Evolutionary conservation across 1,140 invertebrate species (phyloP), one percentile per base, ranked within the genome.

Genomic region (Hylaeus anthracinus): DNA sequence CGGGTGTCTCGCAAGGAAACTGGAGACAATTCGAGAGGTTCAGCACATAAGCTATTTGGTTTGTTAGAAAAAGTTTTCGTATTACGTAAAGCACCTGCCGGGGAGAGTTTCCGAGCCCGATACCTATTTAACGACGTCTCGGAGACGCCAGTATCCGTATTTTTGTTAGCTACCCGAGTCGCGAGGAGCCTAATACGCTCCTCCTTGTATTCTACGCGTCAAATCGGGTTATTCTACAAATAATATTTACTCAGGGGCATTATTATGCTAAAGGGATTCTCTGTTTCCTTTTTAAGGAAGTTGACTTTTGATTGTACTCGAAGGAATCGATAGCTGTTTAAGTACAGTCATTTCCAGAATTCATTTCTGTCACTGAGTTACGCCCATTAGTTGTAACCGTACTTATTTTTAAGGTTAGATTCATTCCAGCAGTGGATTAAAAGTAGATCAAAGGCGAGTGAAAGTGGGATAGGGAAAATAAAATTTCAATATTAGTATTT

Each of bases 31-130:
- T 69, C 48, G 60, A 77, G 53, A 73, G 69, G 53, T 48, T 48
- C 5, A 72, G 72, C 63, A 75, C 60, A 63, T 83, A 80, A 83
- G 76, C 81, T 72, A 80, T 67, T 86, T 85, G 74, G 60, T 81
- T 77, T 83, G n/a, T 77, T n/a, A 76, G 61, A 71, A 56, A 81
- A 75, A 73, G 43, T 75, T 85, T 78, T 82, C 60, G 41, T 41
- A 58, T 85, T 81, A 81, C 70, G 55, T 14, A 41, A 48, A 15
- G 43, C 67, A 77, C 72, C 72, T 73, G 55, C 37, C 41, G 2
- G 72, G 45, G 45, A 48, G 45, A 15, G 60, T 63, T 41, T 58
- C 39, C 43, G 51, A 12, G 51, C 26, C 70, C 14, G 69, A 48
- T 79, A 56, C 26, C 60, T 45, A 80, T 80, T 74, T 67, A 75